Evolutionary conservation across 2,797 vertebrate genomes (phyloP).

Genomic region (Triplophysa bombifrons): DNA sequence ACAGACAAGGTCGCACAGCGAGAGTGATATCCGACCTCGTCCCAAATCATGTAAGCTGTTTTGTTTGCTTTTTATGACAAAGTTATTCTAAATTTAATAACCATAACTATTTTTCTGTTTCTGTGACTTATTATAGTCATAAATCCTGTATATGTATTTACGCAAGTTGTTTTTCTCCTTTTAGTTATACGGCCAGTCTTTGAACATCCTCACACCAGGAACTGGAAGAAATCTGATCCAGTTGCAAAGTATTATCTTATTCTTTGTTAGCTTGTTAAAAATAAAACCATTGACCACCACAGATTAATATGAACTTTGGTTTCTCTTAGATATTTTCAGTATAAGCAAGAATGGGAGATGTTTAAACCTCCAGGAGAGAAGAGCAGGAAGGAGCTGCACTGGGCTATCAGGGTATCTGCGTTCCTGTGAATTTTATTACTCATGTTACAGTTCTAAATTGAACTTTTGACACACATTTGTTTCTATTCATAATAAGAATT

Average conservation of each 20-base stretch:
- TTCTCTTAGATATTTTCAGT: constrained; percentile 77
- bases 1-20: constrained; percentile 66
- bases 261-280: neutral
- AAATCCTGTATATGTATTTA: neutral
- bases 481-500: neutral
- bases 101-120: neutral
- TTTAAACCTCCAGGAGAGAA: constrained; percentile 76
- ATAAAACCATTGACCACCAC: neutral
- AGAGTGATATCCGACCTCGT: constrained; percentile 65
- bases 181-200: constrained; percentile 78
- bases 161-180: neutral
- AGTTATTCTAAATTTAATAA: neutral
- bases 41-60: constrained; percentile 76
- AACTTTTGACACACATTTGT: neutral
- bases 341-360: constrained; percentile 79
- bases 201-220: constrained; percentile 68
- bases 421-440: neutral
- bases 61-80: neutral
- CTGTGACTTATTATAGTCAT: neutral
- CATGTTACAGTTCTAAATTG: neutral
- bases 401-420: constrained; percentile 73
- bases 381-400: constrained; percentile 70
- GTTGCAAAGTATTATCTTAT: constrained; percentile 70
- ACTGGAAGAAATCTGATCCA: constrained; percentile 76
- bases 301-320: neutral